Conservation (phyloP, 2,113 vertebrate genomes). For the Dolichallabes microphthalmus region DNA sequence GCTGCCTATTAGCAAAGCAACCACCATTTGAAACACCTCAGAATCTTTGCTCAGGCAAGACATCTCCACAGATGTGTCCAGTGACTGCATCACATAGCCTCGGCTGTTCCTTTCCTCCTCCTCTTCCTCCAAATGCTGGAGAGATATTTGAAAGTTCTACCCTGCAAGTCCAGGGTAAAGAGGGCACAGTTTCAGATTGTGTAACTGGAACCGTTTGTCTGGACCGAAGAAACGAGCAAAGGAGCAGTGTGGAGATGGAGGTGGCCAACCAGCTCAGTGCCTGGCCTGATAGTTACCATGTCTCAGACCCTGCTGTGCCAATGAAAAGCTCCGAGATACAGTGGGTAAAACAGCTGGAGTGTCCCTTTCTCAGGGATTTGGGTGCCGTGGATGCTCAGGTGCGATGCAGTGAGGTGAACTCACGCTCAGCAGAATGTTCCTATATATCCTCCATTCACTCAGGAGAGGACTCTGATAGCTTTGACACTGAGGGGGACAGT, state of each 20-base stretch:
- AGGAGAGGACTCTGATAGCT: conserved; percentile 85
- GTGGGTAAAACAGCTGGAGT: conserved; percentile 71
- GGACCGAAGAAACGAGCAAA: conserved; percentile 51
- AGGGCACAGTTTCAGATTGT: neutral
- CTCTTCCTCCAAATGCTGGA: neutral
- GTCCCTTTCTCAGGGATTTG: conserved; percentile 82
- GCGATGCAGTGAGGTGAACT: conserved; percentile 70
- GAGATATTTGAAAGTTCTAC: neutral
- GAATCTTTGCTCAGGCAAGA: conserved; percentile 17
- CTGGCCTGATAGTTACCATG: conserved; percentile 69
- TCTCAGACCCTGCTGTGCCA: conserved; percentile 28
- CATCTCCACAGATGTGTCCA: conserved; percentile 17
- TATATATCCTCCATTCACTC: conserved; percentile 82
- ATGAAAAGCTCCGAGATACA: conserved; percentile 70
- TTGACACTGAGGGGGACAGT: conserved; percentile 89
- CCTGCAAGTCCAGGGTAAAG: neutral
- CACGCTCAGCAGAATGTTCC: conserved; percentile 72
- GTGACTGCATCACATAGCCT: neutral
- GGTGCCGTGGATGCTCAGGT: conserved; percentile 59
- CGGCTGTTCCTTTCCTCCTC: neutral
- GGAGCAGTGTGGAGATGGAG: conserved; percentile 78
- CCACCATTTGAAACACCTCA: neutral
- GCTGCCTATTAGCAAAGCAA: conserved; percentile 9
- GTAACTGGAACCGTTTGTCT: neutral
- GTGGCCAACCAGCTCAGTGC: conserved; percentile 79